Evolutionary conservation across 2,113 vertebrate genomes (phyloP), one percentile per base, ranked within the genome.

Genomic region (Catharus fuscescens): DNA sequence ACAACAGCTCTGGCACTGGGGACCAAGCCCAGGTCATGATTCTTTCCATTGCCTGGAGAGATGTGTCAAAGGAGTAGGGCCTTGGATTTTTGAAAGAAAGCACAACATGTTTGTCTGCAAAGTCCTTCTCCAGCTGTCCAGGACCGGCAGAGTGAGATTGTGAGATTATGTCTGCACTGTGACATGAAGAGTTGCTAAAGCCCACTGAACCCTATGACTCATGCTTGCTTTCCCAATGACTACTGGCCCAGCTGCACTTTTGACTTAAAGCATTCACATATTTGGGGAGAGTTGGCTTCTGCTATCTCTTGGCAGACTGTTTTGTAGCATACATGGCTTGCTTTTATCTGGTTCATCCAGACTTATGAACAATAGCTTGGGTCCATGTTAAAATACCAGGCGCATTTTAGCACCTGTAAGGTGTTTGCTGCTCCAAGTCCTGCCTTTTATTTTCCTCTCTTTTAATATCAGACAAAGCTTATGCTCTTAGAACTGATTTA

Each of bases 111-210:
- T 93, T 88, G 76, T 88, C 70, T 92, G 93, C 77, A 76, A 95
- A 92, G 80, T 78, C 80, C 50, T 90, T 67, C 64, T 86, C 40
- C 90, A 95, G 81, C 90, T 95, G 96, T 88, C 90, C 82, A 92
- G 88, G 76, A 90, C 60, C 83, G 86, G 72, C 79, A 52, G 38
- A 54, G 60, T 61, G 80, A 90, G 76, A 64, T 69, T 92, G 61
- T 87, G 79, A 89, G 90, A 90, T 93, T 86, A 77, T 77, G 74
- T 72, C 85, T 93, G 47, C 59, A 5, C 53, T 73, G 76, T 71
- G 88, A 94, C 71, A 86, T 6, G 8, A 59, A 66, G 88, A 38
- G 82, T 52, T 83, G 64, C 64, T 88, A 62, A 92, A 92, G 83
- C 80, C 67, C 72, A 14, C 82, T 65, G 74, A 82, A 65, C 18